Evolutionary conservation across 2,888 invertebrate genomes (phyloP), one percentile per base, ranked within the genome.

Genomic region (Cataglyphis altisquamis): DNA sequence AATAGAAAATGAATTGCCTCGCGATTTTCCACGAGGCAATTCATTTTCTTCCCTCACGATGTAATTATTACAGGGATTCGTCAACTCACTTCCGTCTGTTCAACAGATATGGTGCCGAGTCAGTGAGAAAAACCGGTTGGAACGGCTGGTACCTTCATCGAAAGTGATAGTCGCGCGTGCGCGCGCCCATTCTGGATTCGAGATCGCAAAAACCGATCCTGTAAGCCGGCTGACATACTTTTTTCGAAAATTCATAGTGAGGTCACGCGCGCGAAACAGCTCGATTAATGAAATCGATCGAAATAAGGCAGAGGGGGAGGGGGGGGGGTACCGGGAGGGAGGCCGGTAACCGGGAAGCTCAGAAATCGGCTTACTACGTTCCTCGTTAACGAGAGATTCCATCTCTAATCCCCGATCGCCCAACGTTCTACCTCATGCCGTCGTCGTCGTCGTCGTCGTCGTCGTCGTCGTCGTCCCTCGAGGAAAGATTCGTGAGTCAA

Each of bases 141-240:
- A 89, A 89, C 87, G 88, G 86, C 70, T 57, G 87, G 85, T 86
- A 85, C 84, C 87, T 87, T 84, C 86, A 89, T 83, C 87, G 91
- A 91, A 91, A 91, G 90, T 88, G 91, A 91, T 87, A 90, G 90
- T 89, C 87, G 85, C 88, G 86, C 41, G 52, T 29, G 45, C 57
- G 36, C 39, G 60, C 36, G 45, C 57, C 15, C 29, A 68, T 45
- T 68, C 77, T 78, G 72, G 62, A 73, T 39, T 25, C 60, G 62
- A 63, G 60, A 62, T 63, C 70, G 70, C 72, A 29, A 63, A 32
- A 67, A 29, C n/a, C 57, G 45, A 66, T 83, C 29, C 18, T 63
- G 63, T 62, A 45, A 77, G 67, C 52, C 68, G 45, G 70, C 45
- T 78, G 83, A 83, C 83, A 83, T 52, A 83, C 83, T 83, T 83